phyloP scores from a whole-genome alignment of 1,140 invertebrate species.

The Ectropis grisescens region DNA sequence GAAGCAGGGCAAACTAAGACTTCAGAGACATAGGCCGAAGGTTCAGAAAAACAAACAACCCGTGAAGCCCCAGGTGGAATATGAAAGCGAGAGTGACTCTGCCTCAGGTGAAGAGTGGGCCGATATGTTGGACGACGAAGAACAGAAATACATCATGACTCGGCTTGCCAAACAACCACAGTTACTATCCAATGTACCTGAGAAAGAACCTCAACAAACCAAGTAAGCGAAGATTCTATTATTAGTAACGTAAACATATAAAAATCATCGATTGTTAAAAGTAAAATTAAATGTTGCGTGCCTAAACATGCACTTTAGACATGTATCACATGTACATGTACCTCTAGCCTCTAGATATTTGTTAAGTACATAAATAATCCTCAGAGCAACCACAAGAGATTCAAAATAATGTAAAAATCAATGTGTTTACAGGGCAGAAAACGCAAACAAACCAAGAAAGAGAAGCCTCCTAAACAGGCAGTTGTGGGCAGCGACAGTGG shows the following conservation, averaged over 20 bases:
- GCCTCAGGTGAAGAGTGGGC: slow-evolving; percentile 67
- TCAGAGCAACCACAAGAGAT: too few relatives aligned
- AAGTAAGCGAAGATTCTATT: too few relatives aligned
- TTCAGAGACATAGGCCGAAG: slow-evolving; percentile 54
- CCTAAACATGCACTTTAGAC: too few relatives aligned
- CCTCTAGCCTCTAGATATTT: too few relatives aligned
- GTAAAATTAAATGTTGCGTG: too few relatives aligned
- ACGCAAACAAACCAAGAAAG: slow-evolving; percentile 28
- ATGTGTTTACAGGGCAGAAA: slow-evolving; percentile 20
- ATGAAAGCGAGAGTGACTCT: slow-evolving; percentile 52
- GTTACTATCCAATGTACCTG: slow-evolving; percentile 44
- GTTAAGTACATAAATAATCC: too few relatives aligned
- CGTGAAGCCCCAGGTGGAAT: slow-evolving; percentile 21
- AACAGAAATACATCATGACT: slow-evolving; percentile 73
- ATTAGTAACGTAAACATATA: too few relatives aligned
- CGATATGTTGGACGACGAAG: slow-evolving; percentile 75
- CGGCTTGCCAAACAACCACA: slow-evolving; percentile 52
- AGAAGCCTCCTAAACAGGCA: slow-evolving; percentile 25
- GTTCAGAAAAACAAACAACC: slow-evolving; percentile 58
- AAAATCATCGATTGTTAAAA: too few relatives aligned
- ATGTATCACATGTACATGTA: too few relatives aligned
- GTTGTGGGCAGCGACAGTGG: slow-evolving; percentile 29
- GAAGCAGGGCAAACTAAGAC: slow-evolving; percentile 73
- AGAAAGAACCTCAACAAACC: too few relatives aligned
- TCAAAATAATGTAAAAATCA: too few relatives aligned